Evolutionary conservation across 2,113 vertebrate species (phyloP).

Genomic region (Gila orcuttii): DNA sequence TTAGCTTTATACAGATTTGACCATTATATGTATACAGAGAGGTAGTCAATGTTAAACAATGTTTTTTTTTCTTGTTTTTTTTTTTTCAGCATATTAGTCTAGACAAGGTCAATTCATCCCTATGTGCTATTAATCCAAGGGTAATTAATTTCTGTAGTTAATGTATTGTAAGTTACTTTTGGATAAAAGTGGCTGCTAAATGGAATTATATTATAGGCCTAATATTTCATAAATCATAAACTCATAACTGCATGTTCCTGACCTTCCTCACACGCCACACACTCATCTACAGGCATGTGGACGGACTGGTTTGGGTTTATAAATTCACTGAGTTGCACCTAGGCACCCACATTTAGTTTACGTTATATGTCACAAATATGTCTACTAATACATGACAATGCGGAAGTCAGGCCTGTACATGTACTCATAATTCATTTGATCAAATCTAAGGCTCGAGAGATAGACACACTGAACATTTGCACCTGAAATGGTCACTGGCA

Average conservation of each 20-base stretch:
- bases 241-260: neutral
- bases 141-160: neutral
- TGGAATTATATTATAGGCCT: neutral
- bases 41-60: no score
- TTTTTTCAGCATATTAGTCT: neutral
- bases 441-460: neutral
- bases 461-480: neutral
- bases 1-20: no score
- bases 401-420: no score
- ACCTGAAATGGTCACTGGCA: neutral
- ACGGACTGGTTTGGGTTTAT: conserved; percentile 61
- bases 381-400: neutral
- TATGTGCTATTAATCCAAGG: neutral
- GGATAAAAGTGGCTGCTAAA: neutral
- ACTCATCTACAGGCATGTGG: conserved; percentile 58
- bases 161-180: no score
- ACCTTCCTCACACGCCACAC: conserved; percentile 19
- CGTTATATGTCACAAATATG: neutral
- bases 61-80: neutral
- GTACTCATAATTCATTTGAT: neutral
- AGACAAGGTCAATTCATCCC: neutral
- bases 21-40: no score
- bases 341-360: neutral
- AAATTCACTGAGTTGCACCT: neutral
- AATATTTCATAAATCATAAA: neutral